These are phyloP conservation scores for Cenopis cana DNA, from an alignment of 2,888 invertebrate genomes.

Conservation along the genomic window DNA sequence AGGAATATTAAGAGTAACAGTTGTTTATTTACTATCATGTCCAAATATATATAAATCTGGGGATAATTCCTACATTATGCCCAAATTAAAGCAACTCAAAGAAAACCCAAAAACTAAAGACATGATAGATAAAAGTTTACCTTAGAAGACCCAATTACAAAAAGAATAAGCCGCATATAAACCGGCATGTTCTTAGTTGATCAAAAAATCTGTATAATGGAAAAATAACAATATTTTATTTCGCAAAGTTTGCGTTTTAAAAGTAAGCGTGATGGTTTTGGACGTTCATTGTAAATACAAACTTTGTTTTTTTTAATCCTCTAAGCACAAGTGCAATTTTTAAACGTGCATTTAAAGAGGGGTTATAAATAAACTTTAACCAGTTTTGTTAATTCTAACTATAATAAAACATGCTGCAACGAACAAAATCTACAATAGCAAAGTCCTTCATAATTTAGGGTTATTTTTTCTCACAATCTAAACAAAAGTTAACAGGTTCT, in stretches of 20 bases:
- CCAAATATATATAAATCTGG: no score
- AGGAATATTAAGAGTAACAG: no score
- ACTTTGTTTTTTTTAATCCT: not conserved
- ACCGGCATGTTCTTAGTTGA: no score
- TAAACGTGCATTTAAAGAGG: not conserved
- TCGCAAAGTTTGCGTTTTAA: not conserved
- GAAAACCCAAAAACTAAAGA: no score
- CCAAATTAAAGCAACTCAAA: no score
- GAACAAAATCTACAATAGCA: slow-evolving; percentile 22
- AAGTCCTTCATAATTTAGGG: slow-evolving; percentile 55
- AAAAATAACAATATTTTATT: not conserved
- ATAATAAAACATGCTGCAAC: slow-evolving; percentile 14
- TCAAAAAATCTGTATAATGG: not conserved
- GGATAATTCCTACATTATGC: no score
- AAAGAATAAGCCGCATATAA: no score
- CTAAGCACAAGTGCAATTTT: not conserved
- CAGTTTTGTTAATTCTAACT: slow-evolving; percentile 14
- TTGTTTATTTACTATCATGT: no score
- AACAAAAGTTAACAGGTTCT: slow-evolving; percentile 60
- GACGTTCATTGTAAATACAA: not conserved
- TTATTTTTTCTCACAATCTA: slow-evolving; percentile 70
- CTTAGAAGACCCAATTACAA: no score
- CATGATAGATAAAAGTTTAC: no score
- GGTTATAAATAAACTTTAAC: not conserved
- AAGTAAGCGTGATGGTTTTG: not conserved